A percentile compares a stretch with the other conserved stretches of the same genome.
phyloP scores from a whole-genome alignment of 1,140 invertebrate genomes.

The Drosophila aff. region DNA sequence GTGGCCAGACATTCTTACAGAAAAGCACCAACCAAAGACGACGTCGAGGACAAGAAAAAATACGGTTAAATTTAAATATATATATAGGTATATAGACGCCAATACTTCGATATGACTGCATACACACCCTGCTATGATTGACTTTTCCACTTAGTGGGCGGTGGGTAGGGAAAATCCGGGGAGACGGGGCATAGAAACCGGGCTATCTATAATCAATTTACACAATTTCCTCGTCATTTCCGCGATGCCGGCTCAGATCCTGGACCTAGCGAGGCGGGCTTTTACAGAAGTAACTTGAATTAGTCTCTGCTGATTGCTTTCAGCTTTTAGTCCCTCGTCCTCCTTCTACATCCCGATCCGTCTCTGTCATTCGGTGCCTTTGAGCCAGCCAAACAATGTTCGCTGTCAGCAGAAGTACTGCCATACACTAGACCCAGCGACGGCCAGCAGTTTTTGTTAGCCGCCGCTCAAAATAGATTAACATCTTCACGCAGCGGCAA shows the following conservation, averaged over 20 bases:
- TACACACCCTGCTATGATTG: slow-evolving; percentile 48
- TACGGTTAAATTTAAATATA: slow-evolving; percentile 70
- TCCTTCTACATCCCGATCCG: slow-evolving; percentile 2
- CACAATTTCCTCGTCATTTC: slow-evolving; percentile 76
- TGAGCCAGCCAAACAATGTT: slow-evolving; percentile 54
- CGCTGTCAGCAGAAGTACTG: slow-evolving; percentile 43
- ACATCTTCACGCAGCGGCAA: slow-evolving; percentile 64
- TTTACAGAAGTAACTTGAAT: slow-evolving; percentile 56
- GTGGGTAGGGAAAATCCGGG: slow-evolving; percentile 5
- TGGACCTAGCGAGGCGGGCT: slow-evolving; percentile 22
- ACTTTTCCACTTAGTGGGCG: slow-evolving; percentile 54
- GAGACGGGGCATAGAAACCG: slow-evolving; percentile 34
- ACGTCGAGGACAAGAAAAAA: slow-evolving; percentile 25
- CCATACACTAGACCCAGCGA: slow-evolving; percentile 13
- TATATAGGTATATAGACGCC: not conserved
- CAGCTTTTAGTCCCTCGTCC: slow-evolving; percentile 33
- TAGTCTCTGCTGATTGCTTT: slow-evolving; percentile 58
- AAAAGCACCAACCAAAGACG: slow-evolving; percentile 17
- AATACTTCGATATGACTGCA: slow-evolving; percentile 29
- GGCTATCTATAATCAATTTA: slow-evolving; percentile 80
- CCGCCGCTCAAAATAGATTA: slow-evolving; percentile 54
- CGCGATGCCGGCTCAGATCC: slow-evolving; percentile 34
- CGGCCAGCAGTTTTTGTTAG: slow-evolving; percentile 49
- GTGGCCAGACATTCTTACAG: slow-evolving; percentile 24
- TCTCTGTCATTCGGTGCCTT: slow-evolving; percentile 41